These are phyloP conservation scores for Chaenocephalus aceratus DNA, from an alignment of 2,113 vertebrate species.

Conservation along the genomic window DNA sequence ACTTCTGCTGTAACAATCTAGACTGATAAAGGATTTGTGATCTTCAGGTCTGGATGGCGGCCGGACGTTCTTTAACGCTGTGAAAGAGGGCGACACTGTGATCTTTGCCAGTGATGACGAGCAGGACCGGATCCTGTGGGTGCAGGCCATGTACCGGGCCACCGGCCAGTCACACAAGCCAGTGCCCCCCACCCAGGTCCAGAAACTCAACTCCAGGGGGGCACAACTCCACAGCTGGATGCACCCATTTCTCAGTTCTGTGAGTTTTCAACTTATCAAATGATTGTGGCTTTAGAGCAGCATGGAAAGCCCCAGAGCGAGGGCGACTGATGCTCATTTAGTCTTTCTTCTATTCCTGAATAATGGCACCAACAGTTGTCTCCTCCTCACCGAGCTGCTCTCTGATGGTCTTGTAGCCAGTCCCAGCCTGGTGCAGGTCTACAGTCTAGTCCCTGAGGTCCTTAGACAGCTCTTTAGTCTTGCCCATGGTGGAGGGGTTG, in stretches of 20 bases:
- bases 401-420: too few species aligned
- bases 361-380: too few species aligned
- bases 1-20: too few species aligned
- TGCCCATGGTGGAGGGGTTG: too few species aligned
- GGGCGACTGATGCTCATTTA: too few species aligned
- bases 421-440: too few species aligned
- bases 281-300: too few species aligned
- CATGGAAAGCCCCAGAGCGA: too few species aligned
- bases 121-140: constrained; percentile 98
- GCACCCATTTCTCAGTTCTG: constrained; percentile 99
- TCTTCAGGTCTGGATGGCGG: constrained; percentile 94
- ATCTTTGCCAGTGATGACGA: constrained; percentile 99
- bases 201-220: constrained; percentile 97
- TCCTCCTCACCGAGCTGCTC: too few species aligned
- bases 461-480: too few species aligned
- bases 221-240: constrained; percentile 94
- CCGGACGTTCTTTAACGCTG: constrained; percentile 97
- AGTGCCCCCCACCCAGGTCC: constrained; percentile 97
- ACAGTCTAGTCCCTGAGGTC: too few species aligned
- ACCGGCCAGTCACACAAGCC: constrained; percentile 99
- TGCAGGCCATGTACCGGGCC: constrained; percentile 98
- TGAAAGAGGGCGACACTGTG: constrained; percentile 98
- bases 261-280: constrained; percentile 85
- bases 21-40: not conserved
- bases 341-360: too few species aligned